Conservation (phyloP, 1,140 invertebrate genomes). For the Spodoptera litura region DNA sequence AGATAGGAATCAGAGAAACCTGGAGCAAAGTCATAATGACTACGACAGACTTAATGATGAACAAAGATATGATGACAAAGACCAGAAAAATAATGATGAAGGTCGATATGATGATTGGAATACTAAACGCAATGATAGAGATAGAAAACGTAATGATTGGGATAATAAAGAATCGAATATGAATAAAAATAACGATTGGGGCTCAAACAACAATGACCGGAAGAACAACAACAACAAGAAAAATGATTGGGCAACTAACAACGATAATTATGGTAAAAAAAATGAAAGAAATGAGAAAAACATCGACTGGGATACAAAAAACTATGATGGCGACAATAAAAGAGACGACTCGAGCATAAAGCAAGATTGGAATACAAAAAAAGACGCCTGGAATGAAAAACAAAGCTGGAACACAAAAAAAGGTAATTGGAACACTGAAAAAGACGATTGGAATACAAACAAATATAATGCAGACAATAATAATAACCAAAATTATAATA, state of each 20-base stretch:
- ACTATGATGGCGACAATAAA: neutral
- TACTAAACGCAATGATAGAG: neutral
- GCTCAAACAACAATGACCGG: neutral
- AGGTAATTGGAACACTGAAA: no score
- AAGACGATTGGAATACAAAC: no score
- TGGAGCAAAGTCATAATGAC: neutral
- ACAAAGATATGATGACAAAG: neutral
- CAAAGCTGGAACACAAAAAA: no score
- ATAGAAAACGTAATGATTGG: no score
- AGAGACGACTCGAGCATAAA: neutral
- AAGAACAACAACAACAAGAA: neutral
- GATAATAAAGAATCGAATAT: no score
- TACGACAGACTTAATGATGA: neutral
- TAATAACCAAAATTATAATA: no score
- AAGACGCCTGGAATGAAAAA: neutral
- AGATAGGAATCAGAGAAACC: neutral
- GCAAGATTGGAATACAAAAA: neutral
- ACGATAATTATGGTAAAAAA: neutral
- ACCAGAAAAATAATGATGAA: no score
- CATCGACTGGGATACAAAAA: neutral
- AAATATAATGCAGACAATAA: no score
- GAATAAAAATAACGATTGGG: neutral
- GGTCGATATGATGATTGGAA: neutral
- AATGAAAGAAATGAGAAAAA: neutral
- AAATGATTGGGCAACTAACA: neutral